Base-by-base conservation (phyloP, 1,140 invertebrate genomes). In the Bombus waltoni region DNA sequence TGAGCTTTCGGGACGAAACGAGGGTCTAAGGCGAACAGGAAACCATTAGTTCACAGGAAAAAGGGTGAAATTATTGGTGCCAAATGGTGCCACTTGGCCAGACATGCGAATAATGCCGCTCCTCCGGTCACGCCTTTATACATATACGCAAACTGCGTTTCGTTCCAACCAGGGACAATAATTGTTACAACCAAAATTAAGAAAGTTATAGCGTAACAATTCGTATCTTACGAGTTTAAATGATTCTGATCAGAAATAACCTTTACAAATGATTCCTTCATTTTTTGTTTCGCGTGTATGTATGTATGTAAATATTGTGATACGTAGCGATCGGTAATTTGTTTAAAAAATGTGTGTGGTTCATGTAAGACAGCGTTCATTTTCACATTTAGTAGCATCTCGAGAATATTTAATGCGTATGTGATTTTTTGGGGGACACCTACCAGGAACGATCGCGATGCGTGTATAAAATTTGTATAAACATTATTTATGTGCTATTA, bases 31-130 rank as follows among this genome's bases (percentile, higher is more conserved):
- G 78, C 18, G 44, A 81, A 57, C 70, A 73, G 77, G 78, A 81
- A 74, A 74, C 44, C 83, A 81, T 85, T 85, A 85, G 70, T 66
- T 85, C 35, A n/a, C 44, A n/a, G 68, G 10, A 81, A 73, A 78
- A 81, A 85, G 76, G 47, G 40, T 62, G 66, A 84, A 84, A 85
- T 73, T 80, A 85, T 79, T 59, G 42, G 4, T 81, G 70, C 15
- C 53, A 44, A 79, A 66, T 42, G 10, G 59, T 76, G 74, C 62
- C 73, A 83, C 76, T 81, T 68, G 57, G 70, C 40, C 25, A 65
- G 57, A 83, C 47, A 70, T 25, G 76, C 53, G 76, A 85, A 72
- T 79, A 80, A 80, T 72, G 10, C 76, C 62, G 44, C 65, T 42
- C 44, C 81, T 44, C 13, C 57, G 81, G 28, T 77, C 62, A 57